Evolutionary conservation across 2,797 vertebrate species (phyloP).

Genomic region (Anniella stebbinsi): DNA sequence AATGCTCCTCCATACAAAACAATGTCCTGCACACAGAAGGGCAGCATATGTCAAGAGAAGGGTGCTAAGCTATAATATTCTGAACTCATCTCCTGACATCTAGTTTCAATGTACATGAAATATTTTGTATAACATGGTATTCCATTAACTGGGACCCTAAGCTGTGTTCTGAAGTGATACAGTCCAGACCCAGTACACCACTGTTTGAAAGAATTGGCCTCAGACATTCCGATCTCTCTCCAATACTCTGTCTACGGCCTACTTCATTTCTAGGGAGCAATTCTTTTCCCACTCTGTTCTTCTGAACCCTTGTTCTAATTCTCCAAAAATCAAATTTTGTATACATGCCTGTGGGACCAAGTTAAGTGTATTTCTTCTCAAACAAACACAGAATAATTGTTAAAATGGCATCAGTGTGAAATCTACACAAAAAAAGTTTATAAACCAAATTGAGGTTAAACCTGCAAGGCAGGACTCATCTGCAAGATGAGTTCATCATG

Average conservation of each 20-base stretch:
- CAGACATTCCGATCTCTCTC: neutral
- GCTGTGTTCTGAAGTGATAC: neutral
- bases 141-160: neutral
- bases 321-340: slow-evolving; percentile 45
- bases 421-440: slow-evolving; percentile 53
- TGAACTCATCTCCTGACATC: neutral
- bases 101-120: neutral
- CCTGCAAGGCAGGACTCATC: slow-evolving; percentile 32
- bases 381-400: neutral
- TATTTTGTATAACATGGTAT: neutral
- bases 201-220: neutral
- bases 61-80: neutral
- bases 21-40: neutral
- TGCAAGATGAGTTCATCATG: slow-evolving; percentile 30
- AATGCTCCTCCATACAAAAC: neutral
- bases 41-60: neutral
- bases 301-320: slow-evolving; percentile 22
- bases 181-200: neutral
- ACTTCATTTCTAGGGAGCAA: neutral
- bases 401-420: slow-evolving; percentile 15
- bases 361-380: slow-evolving; percentile 48
- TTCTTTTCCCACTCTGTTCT: slow-evolving; percentile 46
- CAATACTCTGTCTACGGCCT: neutral
- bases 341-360: slow-evolving; percentile 50
- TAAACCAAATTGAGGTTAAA: slow-evolving; percentile 46